A percentile compares a stretch with the other conserved stretches of the same genome.
phyloP scores from a whole-genome alignment of 2,888 invertebrate species.

The Apodemia zela region DNA sequence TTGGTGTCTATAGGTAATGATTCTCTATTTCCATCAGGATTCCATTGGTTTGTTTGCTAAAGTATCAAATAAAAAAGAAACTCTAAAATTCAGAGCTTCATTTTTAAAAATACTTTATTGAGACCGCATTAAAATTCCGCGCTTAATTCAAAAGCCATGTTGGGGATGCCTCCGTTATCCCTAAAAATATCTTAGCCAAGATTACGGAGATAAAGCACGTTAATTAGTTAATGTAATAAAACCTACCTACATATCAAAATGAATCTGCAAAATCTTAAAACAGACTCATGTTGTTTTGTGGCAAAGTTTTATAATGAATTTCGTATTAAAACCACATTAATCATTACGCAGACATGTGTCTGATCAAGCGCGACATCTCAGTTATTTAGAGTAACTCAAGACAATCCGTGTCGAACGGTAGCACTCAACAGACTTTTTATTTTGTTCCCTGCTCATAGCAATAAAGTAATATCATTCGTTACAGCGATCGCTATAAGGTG shows the following conservation, averaged over 20 bases:
- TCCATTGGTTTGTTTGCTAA: too few relatives aligned
- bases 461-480: constrained; percentile 16
- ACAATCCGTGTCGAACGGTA: constrained; percentile 46
- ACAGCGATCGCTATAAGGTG: not conserved
- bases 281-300: not conserved
- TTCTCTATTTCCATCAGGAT: not conserved
- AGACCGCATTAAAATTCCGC: not conserved
- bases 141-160: constrained; percentile 9
- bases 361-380: constrained; percentile 18
- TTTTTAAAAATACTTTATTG: not conserved
- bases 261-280: not conserved
- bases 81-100: not conserved
- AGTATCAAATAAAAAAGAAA: not conserved
- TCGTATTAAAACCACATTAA: constrained; percentile 7
- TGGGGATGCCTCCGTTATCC: constrained; percentile 1
- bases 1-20: too few relatives aligned
- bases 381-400: constrained; percentile 37
- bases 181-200: constrained; percentile 6
- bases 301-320: not conserved
- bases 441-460: constrained; percentile 37
- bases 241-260: not conserved
- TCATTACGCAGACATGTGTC: constrained; percentile 7
- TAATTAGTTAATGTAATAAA: constrained; percentile 1
- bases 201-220: constrained; percentile 7
- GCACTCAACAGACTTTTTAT: constrained; percentile 48